phyloP scores from a whole-genome alignment of 2,797 vertebrate species.

The Helostoma temminkii region DNA sequence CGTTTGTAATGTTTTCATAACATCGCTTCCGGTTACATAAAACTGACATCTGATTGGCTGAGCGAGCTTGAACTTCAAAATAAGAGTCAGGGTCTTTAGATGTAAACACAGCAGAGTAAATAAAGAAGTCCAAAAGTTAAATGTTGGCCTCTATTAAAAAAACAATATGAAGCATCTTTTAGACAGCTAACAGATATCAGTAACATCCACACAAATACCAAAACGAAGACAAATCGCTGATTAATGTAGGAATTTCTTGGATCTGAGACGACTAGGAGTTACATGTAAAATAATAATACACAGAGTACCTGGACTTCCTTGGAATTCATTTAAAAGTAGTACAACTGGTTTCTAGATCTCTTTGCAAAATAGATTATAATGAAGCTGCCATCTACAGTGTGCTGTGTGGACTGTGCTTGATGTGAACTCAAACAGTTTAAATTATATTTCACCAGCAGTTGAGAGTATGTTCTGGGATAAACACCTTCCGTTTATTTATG shows the following conservation, averaged over 20 bases:
- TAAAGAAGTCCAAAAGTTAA: neutral
- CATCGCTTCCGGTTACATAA: constrained; percentile 47
- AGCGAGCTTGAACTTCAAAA: constrained; percentile 47
- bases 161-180: no score
- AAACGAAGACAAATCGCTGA: no score
- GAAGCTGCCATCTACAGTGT: neutral
- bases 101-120: neutral
- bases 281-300: no score
- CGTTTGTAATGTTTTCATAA: constrained; percentile 27
- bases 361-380: neutral
- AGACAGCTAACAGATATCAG: no score
- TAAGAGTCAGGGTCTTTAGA: constrained; percentile 20
- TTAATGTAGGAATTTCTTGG: no score
- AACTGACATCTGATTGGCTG: constrained; percentile 51
- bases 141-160: neutral
- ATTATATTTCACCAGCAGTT: constrained; percentile 16
- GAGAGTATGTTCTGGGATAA: constrained; percentile 37
- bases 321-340: no score
- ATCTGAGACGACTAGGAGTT: no score
- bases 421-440: neutral
- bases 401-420: neutral
- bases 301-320: no score
- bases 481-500: constrained; percentile 61
- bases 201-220: no score
- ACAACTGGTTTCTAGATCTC: no score